These are phyloP conservation scores for Stenoptilia bipunctidactyla DNA, from an alignment of 2,888 invertebrate species.

Conservation along the genomic window DNA sequence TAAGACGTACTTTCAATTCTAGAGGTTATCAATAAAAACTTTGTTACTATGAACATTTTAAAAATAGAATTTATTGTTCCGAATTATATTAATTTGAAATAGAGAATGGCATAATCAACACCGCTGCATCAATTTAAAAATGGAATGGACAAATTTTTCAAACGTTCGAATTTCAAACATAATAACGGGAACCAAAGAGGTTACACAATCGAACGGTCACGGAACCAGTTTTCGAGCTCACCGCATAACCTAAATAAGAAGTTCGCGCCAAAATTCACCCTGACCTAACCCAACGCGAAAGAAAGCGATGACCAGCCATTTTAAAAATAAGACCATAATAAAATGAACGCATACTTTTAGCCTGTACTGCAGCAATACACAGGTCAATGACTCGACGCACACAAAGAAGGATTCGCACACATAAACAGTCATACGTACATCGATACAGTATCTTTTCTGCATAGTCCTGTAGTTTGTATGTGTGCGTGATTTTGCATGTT, in stretches of 20 bases:
- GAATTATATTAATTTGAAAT: too few relatives aligned
- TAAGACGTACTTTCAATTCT: neutral
- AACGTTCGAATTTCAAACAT: neutral
- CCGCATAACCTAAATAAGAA: slow-evolving; percentile 25
- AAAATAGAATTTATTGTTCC: too few relatives aligned
- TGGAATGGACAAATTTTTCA: neutral
- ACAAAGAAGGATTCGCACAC: slow-evolving; percentile 31
- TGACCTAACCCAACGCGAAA: slow-evolving; percentile 60
- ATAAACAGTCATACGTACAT: slow-evolving; percentile 18
- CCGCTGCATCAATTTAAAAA: too few relatives aligned
- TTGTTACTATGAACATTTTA: too few relatives aligned
- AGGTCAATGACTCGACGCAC: slow-evolving; percentile 61
- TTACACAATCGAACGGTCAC: slow-evolving; percentile 17
- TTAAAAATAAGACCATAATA: slow-evolving; percentile 70
- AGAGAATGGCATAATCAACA: too few relatives aligned
- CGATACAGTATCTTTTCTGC: slow-evolving; percentile 27
- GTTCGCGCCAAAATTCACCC: slow-evolving; percentile 29
- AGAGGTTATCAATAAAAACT: too few relatives aligned
- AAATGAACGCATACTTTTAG: slow-evolving; percentile 70
- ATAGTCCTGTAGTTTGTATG: slow-evolving; percentile 32
- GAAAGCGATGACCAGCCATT: slow-evolving; percentile 57
- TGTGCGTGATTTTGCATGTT: slow-evolving; percentile 66
- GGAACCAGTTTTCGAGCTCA: slow-evolving; percentile 18
- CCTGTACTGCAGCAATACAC: slow-evolving; percentile 66
- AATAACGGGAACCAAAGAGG: slow-evolving; percentile 3